Evolutionary conservation across 2,113 vertebrate genomes (phyloP), one percentile per base, ranked within the genome.

Genomic region (Cacatua alba): DNA sequence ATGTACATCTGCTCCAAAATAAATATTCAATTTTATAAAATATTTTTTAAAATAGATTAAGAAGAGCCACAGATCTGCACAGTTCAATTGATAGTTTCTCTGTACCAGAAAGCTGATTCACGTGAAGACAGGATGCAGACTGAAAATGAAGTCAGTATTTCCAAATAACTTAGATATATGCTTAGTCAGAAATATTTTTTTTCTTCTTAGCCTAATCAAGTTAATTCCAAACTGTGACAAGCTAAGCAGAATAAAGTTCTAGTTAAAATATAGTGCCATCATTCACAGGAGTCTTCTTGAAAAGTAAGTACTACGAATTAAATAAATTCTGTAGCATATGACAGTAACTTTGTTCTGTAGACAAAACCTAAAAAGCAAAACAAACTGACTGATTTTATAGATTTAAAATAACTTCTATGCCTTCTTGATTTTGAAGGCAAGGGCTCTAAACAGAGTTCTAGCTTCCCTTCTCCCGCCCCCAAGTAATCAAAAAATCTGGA

Each of bases 191-290:
- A 79, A 49, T 21, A 15, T 4, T 41, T 49, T 72, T 84, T 77
- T 82, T n/a, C 49, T 81, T 91, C 46, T 63, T 63, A 86, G 78
- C 10, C 35, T 87, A 91, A 94, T 87, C 63, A 64, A 94, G 41
- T 82, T 86, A 82, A 89, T 92, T 94, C 90, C 67, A 82, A 89
- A 70, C 33, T 89, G 19, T 33, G 77, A 43, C n/a, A 85, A 85
- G 31, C 49, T 79, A 70, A 92, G 49, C 15, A 91, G 41, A 85
- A 85, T 72, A 82, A 91, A 95, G 31, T 91, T 37, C 21, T 52
- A 68, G 41, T 94, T 82, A 82, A 85, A 79, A 82, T 79, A 75
- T 11, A 26, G 9, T 60, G 59, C 26, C 7, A 82, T 72, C 51
- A 64, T 89, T 91, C 77, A 75, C 43, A 39, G 18, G 46, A 83